A percentile compares a stretch with the other conserved stretches of the same genome.
These are phyloP conservation scores for Apus apus DNA, from an alignment of 2,113 vertebrate species.

Conservation along the genomic window DNA sequence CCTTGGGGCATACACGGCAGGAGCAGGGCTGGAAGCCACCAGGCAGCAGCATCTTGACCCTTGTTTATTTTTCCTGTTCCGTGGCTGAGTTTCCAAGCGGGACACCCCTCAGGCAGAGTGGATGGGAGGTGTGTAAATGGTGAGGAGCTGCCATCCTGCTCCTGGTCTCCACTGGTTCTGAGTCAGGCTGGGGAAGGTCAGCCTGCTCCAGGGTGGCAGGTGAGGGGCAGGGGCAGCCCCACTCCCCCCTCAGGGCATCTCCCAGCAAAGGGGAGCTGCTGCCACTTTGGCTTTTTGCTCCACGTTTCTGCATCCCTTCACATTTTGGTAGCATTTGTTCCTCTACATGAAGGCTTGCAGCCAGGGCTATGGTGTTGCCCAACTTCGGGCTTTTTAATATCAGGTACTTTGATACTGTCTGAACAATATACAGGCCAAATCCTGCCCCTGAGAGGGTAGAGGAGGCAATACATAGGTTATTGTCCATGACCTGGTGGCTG, in stretches of 20 bases:
- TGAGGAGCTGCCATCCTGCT: background rate
- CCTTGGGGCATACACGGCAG: background rate
- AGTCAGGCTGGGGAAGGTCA: background rate
- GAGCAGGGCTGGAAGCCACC: background rate
- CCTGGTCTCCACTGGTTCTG: background rate
- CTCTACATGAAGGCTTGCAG: fast-evolving
- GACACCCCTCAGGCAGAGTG: background rate
- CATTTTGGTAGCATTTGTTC: fast-evolving
- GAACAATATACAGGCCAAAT: background rate
- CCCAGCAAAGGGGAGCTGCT: background rate
- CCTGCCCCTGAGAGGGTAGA: background rate
- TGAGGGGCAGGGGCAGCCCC: fast-evolving
- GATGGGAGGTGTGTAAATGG: background rate
- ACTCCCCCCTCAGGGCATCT: fast-evolving
- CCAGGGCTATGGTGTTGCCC: fast-evolving
- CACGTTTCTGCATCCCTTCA: fast-evolving
- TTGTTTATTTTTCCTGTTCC: background rate
- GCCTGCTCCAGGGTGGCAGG: background rate
- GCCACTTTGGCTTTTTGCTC: background rate
- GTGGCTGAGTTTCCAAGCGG: background rate
- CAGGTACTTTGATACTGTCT: fast-evolving
- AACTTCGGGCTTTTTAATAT: background rate
- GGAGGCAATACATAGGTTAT: fast-evolving
- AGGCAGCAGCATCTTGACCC: background rate
- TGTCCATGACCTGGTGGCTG: fast-evolving